These are phyloP conservation scores for Harpagoxenus sublaevis DNA, from an alignment of 2,888 invertebrate species.

Conservation along the genomic window DNA sequence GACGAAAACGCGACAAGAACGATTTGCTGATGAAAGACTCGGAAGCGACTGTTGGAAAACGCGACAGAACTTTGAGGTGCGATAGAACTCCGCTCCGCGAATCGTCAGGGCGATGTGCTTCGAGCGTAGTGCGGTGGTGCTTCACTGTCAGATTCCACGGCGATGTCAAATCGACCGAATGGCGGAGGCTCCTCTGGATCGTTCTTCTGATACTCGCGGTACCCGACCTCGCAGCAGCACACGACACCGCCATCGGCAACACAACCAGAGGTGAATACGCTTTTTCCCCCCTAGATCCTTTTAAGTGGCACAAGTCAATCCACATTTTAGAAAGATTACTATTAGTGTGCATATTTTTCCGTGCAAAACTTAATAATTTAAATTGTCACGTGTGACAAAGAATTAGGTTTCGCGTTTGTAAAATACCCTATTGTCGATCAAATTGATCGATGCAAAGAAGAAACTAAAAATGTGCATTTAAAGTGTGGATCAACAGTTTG, in stretches of 20 bases:
- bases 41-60: not conserved
- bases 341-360: not conserved
- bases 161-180: slow-evolving; percentile 34
- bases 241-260: slow-evolving; percentile 24
- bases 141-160: slow-evolving; percentile 36
- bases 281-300: not conserved
- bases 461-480: slow-evolving; percentile 11
- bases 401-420: not conserved
- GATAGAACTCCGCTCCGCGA: slow-evolving; percentile 21
- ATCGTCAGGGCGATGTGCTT: slow-evolving; percentile 72
- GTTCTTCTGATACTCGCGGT: slow-evolving; percentile 63
- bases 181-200: slow-evolving; percentile 59
- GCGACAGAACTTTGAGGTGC: slow-evolving; percentile 38
- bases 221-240: slow-evolving; percentile 57
- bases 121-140: slow-evolving; percentile 83
- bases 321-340: not conserved
- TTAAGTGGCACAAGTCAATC: not conserved
- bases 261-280: slow-evolving; percentile 71
- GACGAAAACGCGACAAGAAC: slow-evolving; percentile 34
- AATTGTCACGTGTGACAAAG: not conserved
- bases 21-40: not conserved
- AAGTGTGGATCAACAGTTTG: not conserved
- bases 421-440: not conserved
- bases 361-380: too few species aligned
- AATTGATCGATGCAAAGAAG: not conserved